Percentiles rank a stretch among this genome's conserved stretches.
Conservation (phyloP, 2,797 vertebrate species). For the Orestias chungarensis region DNA sequence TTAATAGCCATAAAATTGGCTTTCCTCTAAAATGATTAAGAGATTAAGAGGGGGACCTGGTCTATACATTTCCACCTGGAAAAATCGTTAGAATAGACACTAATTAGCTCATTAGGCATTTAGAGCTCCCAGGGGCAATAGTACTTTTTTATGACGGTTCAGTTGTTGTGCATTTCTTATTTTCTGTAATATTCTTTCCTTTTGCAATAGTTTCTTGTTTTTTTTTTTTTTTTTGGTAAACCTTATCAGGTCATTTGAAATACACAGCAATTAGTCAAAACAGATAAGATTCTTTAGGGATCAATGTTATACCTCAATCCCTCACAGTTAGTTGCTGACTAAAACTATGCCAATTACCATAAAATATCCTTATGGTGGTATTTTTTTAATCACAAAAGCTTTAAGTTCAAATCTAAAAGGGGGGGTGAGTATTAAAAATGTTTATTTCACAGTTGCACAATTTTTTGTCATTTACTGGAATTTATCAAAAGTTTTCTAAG, state of each 20-base stretch:
- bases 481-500: too few relatives aligned
- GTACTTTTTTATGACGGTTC: slow-evolving; percentile 58
- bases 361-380: slow-evolving; percentile 72
- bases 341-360: slow-evolving; percentile 75
- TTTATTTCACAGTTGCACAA: too few relatives aligned
- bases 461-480: too few relatives aligned
- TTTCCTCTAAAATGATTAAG: slow-evolving; percentile 62
- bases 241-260: slow-evolving; percentile 53
- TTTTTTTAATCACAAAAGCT: slow-evolving; percentile 82
- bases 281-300: slow-evolving; percentile 66
- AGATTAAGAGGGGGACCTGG: slow-evolving; percentile 64
- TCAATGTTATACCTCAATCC: slow-evolving; percentile 72
- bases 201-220: too few relatives aligned
- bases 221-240: slow-evolving; percentile 46
- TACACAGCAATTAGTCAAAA: slow-evolving; percentile 54
- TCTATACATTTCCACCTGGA: slow-evolving; percentile 63
- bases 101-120: slow-evolving; percentile 70
- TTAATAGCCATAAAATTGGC: slow-evolving; percentile 67
- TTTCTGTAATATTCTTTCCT: too few relatives aligned
- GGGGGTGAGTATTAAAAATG: too few relatives aligned
- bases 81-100: slow-evolving; percentile 61
- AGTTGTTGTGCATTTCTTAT: slow-evolving; percentile 46
- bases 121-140: slow-evolving; percentile 57
- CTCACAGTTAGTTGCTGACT: slow-evolving; percentile 76
- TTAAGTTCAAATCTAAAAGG: slow-evolving; percentile 79